Evolutionary conservation across 2,888 invertebrate species (phyloP), one percentile per base, ranked within the genome.

Genomic region (Carcina quercana): DNA sequence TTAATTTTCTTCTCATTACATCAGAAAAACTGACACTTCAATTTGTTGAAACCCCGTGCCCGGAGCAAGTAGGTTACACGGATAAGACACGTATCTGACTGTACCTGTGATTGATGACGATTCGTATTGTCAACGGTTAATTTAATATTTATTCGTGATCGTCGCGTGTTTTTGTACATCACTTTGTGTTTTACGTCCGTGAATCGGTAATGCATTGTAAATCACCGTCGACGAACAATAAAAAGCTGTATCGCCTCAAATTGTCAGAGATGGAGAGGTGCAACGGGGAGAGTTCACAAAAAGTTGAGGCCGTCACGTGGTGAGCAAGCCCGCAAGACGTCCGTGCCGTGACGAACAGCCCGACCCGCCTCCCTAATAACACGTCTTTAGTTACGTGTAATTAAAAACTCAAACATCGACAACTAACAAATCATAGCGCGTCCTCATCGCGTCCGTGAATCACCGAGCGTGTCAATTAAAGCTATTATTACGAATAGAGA

Each of bases 351-450:
- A 71, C 75, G 63, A 73, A 72, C 63, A 50, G 54, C 53, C 55
- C 58, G 66, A 64, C 61, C 69, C 74, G 70, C 68, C 75, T 60
- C 59, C 59, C 63, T 72, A 73, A 79, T 72, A 71, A 67, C 65
- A 63, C 53, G 57, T 63, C 65, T 78, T 78, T 78, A 70, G 75
- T 73, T 72, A 67, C 67, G 74, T 74, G 50, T 73, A 80, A 80
- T 80, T 82, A 80, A 78, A 79, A 79, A 72, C 71, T 79, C 71
- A 76, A 79, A 71, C 66, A 73, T 72, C 72, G 78, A 76, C 78
- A 69, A 68, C 62, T 62, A 70, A 76, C 76, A 73, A 78, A 76
- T 75, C 65, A 68, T 56, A 50, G 53, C 45, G 43, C 45, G 55
- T 50, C 55, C 58, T 55, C 50, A 45, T 49, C 57, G 53, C 51